A percentile compares a stretch with the other conserved stretches of the same genome.
Conservation (phyloP, 2,113 vertebrate species). For the Trichechus manatus region DNA sequence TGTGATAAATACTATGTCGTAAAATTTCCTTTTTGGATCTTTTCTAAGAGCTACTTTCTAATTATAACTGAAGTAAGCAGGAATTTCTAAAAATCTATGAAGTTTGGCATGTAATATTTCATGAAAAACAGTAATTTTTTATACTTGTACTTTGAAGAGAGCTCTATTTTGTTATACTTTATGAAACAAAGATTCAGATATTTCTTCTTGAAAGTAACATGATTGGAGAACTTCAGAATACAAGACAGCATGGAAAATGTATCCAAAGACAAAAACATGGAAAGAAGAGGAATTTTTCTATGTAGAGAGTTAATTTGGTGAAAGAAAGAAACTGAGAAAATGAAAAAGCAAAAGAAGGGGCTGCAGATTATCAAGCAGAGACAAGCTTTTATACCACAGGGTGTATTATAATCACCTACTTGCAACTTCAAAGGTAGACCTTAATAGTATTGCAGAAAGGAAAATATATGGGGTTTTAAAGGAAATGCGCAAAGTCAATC, state of each 20-base stretch:
- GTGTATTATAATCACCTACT: neutral
- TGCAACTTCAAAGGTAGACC: neutral
- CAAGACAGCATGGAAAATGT: neutral
- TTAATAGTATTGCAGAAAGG: neutral
- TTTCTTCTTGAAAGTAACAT: neutral
- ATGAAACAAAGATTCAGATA: neutral
- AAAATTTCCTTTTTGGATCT: neutral
- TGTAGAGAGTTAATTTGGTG: neutral
- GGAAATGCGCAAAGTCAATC: neutral
- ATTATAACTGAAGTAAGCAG: neutral
- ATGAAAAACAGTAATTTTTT: neutral
- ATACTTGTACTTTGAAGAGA: neutral
- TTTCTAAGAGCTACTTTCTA: neutral
- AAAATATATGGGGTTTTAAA: neutral
- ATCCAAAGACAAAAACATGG: neutral
- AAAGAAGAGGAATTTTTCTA: slow-evolving; percentile 3
- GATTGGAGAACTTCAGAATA: neutral
- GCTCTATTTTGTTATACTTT: neutral
- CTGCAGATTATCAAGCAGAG: neutral
- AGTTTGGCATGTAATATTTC: neutral
- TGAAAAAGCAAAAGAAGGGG: neutral
- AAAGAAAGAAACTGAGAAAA: slow-evolving; percentile 36
- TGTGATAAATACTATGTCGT: neutral
- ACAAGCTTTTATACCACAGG: neutral
- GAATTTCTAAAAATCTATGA: neutral